A percentile compares a stretch with the other conserved stretches of the same genome.
Evolutionary conservation across 1,140 invertebrate genomes (phyloP).

Genomic region (Euschistus heros): DNA sequence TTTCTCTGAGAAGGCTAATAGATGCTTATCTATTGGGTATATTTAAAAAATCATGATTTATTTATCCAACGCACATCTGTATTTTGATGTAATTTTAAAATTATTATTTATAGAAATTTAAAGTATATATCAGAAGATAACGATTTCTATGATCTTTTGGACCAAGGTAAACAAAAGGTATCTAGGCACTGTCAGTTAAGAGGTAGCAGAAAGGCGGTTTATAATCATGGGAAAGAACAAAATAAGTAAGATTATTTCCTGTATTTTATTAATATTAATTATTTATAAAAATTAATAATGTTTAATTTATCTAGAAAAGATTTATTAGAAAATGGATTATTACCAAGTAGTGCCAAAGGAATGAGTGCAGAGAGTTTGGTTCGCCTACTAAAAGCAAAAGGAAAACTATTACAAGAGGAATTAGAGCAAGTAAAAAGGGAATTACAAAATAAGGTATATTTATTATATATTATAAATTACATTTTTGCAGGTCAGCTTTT

Average conservation of each 20-base stretch:
- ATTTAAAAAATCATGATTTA: too few species aligned
- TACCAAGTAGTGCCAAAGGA: constrained; percentile 12
- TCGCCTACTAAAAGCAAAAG: constrained; percentile 23
- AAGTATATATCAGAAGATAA: too few species aligned
- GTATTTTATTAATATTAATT: neutral
- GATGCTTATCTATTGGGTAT: too few species aligned
- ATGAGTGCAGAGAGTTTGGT: constrained; percentile 20
- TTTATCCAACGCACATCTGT: too few species aligned
- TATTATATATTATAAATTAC: neutral
- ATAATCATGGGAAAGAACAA: neutral
- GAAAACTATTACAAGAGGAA: constrained; percentile 22
- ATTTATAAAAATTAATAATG: neutral
- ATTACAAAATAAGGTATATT: constrained; percentile 17
- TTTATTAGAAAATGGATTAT: constrained; percentile 1
- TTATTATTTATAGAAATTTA: neutral
- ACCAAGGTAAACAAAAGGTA: too few species aligned
- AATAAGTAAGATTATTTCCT: neutral
- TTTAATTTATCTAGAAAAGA: neutral
- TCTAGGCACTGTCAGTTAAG: too few species aligned
- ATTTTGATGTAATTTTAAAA: too few species aligned
- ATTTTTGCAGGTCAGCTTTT: too few species aligned
- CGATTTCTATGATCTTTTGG: too few species aligned
- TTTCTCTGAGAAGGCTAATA: too few species aligned
- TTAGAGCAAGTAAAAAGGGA: constrained; percentile 16
- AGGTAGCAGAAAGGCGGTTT: neutral